Conservation (phyloP, 1,140 invertebrate species). For the Drosophila erecta region DNA sequence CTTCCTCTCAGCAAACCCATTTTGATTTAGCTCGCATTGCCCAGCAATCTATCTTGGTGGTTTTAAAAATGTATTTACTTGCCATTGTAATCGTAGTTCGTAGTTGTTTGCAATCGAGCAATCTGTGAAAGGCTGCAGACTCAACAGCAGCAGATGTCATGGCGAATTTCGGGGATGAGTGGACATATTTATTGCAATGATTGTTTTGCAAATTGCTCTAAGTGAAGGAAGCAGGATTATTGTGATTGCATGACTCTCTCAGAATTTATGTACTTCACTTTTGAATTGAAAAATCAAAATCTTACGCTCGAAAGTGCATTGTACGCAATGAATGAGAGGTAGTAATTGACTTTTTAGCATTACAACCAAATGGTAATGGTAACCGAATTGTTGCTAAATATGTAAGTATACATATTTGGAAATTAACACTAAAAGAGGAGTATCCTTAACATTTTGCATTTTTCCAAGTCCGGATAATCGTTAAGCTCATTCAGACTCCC, state of each 20-base stretch:
- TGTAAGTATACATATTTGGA: no score
- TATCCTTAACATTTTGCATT: background rate
- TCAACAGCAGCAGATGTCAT: constrained; percentile 45
- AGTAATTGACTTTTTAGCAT: background rate
- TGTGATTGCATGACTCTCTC: constrained; percentile 13
- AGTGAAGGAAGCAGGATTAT: constrained; percentile 1
- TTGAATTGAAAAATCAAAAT: constrained; percentile 12
- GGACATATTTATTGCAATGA: constrained; percentile 35
- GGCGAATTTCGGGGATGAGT: constrained; percentile 13
- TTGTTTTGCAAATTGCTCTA: constrained; percentile 28
- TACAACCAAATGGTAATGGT: background rate
- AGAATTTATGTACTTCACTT: constrained; percentile 29
- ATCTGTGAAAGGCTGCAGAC: constrained; percentile 31
- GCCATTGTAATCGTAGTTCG: constrained; percentile 7
- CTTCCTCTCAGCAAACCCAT: constrained; percentile 7
- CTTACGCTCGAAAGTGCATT: background rate
- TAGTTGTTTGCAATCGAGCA: constrained; percentile 43
- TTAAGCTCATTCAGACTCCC: background rate
- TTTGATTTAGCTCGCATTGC: constrained; percentile 43
- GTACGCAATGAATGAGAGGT: background rate
- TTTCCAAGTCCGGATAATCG: background rate
- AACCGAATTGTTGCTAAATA: background rate
- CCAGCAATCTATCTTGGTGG: constrained; percentile 29
- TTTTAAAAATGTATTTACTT: constrained; percentile 20
- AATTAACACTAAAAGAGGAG: no score